These are phyloP conservation scores for Desmophyllum pertusum DNA, from an alignment of 92 coral and sea anemone genomes.

Conservation along the genomic window DNA sequence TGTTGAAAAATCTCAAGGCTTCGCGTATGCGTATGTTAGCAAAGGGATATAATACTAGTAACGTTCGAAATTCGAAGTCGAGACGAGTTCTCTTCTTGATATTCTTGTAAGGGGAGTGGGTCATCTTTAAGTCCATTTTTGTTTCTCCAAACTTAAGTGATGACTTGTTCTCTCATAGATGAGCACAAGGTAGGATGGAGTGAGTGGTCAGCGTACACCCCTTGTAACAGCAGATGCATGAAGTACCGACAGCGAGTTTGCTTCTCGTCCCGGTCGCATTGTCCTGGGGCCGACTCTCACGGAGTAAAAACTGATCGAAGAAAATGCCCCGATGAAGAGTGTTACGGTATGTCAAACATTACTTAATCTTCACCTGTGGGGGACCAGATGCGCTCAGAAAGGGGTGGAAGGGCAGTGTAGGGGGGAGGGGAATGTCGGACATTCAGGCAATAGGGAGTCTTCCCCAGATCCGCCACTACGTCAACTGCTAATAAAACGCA, in stretches of 20 bases:
- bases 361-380: no score
- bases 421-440: no score
- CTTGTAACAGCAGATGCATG: conserved; percentile 84
- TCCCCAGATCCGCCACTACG: no score
- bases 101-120: no score
- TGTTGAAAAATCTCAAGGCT: no score
- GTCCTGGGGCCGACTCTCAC: conserved; percentile 85
- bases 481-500: no score
- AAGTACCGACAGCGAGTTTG: conserved; percentile 90
- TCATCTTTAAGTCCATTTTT: background rate
- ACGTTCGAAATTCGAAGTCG: no score
- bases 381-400: no score
- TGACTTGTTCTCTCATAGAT: conserved; percentile 26
- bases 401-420: no score
- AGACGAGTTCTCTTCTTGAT: background rate
- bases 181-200: conserved; percentile 78
- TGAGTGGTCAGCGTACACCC: conserved; percentile 88
- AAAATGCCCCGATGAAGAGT: conserved; percentile 73
- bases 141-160: background rate
- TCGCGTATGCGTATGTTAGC: no score
- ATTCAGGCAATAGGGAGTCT: no score
- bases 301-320: conserved; percentile 76
- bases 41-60: no score
- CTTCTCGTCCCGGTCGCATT: conserved; percentile 66
- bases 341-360: conserved; percentile 83